phyloP scores from a whole-genome alignment of 2,888 invertebrate species.

The Tiliacea aurago region DNA sequence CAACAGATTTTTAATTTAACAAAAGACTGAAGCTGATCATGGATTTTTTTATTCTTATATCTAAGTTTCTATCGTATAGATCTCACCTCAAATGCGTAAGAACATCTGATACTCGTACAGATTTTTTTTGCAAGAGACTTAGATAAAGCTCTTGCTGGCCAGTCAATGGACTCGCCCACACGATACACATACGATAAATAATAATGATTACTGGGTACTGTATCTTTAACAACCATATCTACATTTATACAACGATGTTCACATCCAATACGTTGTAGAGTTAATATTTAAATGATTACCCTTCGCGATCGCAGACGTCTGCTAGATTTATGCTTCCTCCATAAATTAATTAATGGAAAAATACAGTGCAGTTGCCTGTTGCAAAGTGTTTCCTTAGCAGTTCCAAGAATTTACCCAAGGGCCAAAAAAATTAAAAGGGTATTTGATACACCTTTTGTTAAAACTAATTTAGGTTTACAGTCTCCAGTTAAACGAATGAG shows the following conservation, averaged over 20 bases:
- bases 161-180: slow-evolving; percentile 31
- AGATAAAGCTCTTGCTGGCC: background rate
- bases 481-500: no score
- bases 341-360: no score
- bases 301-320: no score
- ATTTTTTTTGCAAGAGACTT: slow-evolving; percentile 9
- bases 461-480: no score
- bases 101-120: background rate
- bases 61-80: background rate
- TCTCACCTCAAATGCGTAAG: background rate
- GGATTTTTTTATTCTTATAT: background rate
- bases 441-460: no score
- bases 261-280: background rate
- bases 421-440: no score
- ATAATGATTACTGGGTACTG: slow-evolving; percentile 10
- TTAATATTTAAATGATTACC: no score
- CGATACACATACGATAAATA: slow-evolving; percentile 29
- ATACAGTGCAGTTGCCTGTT: no score
- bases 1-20: background rate
- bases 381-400: no score
- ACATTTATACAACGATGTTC: background rate
- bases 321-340: no score
- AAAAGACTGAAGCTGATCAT: background rate
- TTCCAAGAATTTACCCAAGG: no score
- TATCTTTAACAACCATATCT: slow-evolving; percentile 23